These are phyloP conservation scores for Podiceps cristatus DNA, from an alignment of 2,113 vertebrate species.

Conservation along the genomic window DNA sequence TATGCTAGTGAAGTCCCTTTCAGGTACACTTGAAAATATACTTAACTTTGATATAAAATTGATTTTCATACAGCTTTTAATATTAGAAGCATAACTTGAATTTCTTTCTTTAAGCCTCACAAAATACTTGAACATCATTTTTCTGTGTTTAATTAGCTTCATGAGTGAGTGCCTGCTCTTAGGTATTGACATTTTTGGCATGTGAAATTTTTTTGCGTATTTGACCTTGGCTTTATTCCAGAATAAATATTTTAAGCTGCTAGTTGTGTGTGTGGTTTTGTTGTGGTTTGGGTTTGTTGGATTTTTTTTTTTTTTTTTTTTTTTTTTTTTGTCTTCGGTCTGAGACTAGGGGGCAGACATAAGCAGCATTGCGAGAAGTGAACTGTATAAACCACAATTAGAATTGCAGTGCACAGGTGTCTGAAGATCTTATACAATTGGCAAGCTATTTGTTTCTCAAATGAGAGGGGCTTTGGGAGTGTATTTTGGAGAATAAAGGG, in stretches of 20 bases:
- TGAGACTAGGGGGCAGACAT: conserved; percentile 48
- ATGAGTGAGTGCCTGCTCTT: neutral
- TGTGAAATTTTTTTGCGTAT: conserved; percentile 11
- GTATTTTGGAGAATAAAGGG: conserved; percentile 33
- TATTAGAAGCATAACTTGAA: neutral
- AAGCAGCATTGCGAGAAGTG: conserved; percentile 46
- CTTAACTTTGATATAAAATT: neutral
- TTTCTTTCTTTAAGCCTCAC: neutral
- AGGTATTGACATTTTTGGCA: neutral
- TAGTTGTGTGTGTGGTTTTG: neutral
- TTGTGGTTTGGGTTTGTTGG: too few species aligned
- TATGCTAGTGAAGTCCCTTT: neutral
- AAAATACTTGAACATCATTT: neutral
- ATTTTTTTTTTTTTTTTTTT: conserved; percentile 28
- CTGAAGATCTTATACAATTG: conserved; percentile 53
- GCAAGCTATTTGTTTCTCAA: conserved; percentile 68
- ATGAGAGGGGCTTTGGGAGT: conserved; percentile 50
- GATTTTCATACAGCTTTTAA: neutral
- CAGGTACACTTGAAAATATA: neutral
- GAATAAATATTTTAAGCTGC: conserved; percentile 61
- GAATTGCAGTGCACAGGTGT: conserved; percentile 61
- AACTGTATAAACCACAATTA: conserved; percentile 69
- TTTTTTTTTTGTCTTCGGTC: conserved; percentile 4
- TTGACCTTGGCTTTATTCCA: conserved; percentile 50
- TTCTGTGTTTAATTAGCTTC: conserved; percentile 47